A percentile compares a stretch with the other conserved stretches of the same genome.
Evolutionary conservation across 1,140 invertebrate genomes (phyloP).

Genomic region (Camponotus pennsylvanicus): DNA sequence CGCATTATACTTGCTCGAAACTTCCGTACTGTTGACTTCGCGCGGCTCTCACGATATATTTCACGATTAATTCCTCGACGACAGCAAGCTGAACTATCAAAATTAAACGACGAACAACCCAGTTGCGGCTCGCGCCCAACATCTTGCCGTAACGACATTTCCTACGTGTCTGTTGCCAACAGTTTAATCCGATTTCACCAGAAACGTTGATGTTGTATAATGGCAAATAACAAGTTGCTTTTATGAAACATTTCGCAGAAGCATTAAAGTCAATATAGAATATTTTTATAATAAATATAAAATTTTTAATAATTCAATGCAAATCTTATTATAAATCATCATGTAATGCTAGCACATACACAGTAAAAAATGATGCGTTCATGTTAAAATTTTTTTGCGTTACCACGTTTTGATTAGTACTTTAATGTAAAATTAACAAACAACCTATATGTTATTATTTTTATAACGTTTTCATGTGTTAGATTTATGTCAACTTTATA

Average conservation of each 20-base stretch:
- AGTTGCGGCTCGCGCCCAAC: slow-evolving; percentile 30
- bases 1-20: slow-evolving; percentile 36
- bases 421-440: too few species aligned
- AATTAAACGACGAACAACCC: slow-evolving; percentile 47
- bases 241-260: background rate
- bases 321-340: background rate
- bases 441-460: too few species aligned
- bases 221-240: background rate
- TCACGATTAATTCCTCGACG: slow-evolving; percentile 47
- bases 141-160: slow-evolving; percentile 58
- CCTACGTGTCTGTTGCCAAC: slow-evolving; percentile 10
- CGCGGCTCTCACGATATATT: slow-evolving; percentile 27
- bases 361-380: too few species aligned
- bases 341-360: background rate
- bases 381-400: too few species aligned
- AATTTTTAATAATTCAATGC: background rate
- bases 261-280: background rate
- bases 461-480: too few species aligned
- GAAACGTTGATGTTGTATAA: slow-evolving; percentile 6
- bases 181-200: slow-evolving; percentile 8
- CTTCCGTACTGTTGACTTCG: slow-evolving; percentile 25
- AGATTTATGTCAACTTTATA: too few species aligned
- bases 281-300: background rate
- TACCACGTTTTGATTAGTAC: too few species aligned
- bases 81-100: slow-evolving; percentile 40